A percentile compares a stretch with the other conserved stretches of the same genome.
phyloP scores from a whole-genome alignment of 1,140 invertebrate genomes.

The Macrosteles quadrilineatus region DNA sequence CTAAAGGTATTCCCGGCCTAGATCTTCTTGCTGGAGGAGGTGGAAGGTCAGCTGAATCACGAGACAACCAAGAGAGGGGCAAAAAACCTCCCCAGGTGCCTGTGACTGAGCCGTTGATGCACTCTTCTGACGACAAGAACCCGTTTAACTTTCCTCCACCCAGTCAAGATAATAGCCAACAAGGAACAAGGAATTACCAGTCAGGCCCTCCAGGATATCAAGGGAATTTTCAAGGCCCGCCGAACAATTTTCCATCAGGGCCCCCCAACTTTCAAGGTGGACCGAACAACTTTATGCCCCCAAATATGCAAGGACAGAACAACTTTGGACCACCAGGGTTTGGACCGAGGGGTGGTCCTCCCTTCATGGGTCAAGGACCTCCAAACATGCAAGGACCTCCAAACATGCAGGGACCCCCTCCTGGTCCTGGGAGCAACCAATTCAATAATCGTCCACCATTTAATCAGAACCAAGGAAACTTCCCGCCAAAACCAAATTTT shows the following conservation, averaged over 20 bases:
- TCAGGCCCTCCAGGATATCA: too few species aligned
- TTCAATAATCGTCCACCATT: background rate
- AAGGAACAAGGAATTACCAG: too few species aligned
- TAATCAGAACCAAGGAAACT: slow-evolving; percentile 7
- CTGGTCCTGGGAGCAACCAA: background rate
- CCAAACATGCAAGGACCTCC: too few species aligned
- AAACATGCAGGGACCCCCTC: slow-evolving; percentile 28
- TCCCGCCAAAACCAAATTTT: background rate
- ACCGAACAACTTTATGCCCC: background rate
- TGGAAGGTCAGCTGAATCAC: background rate
- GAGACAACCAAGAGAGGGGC: background rate
- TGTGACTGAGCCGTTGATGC: slow-evolving; percentile 14
- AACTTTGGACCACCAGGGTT: slow-evolving; percentile 10
- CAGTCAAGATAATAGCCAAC: background rate
- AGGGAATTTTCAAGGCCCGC: slow-evolving; percentile 2
- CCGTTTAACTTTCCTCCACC: slow-evolving; percentile 44
- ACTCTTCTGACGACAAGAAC: slow-evolving; percentile 44
- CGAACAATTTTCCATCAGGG: slow-evolving; percentile 3
- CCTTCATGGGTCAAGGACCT: slow-evolving; percentile 25
- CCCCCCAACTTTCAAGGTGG: background rate
- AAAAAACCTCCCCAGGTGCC: slow-evolving; percentile 9
- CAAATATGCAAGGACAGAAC: background rate
- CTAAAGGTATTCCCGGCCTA: slow-evolving; percentile 42
- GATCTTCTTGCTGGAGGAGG: slow-evolving; percentile 35
- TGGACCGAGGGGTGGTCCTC: background rate